phyloP scores from a whole-genome alignment of 2,113 vertebrate genomes.

The Hippopotamus amphibius region DNA sequence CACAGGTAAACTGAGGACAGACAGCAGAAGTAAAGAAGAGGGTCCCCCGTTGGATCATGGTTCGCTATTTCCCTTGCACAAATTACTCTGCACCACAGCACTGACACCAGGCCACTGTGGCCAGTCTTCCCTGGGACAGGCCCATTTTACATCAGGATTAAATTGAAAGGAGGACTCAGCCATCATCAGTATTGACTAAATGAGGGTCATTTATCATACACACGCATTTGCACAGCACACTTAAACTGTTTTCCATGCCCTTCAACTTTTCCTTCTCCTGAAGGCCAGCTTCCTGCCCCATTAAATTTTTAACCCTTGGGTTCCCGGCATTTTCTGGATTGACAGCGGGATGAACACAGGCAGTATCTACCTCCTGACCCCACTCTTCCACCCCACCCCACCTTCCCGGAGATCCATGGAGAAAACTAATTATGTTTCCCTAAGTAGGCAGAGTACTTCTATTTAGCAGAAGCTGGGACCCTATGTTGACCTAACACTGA shows the following conservation, averaged over 20 bases:
- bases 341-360: background rate
- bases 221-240: slow-evolving; percentile 20
- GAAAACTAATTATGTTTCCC: slow-evolving; percentile 87
- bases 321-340: slow-evolving; percentile 9
- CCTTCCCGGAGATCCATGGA: slow-evolving; percentile 75
- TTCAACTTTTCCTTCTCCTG: slow-evolving; percentile 66
- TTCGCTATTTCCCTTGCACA: background rate
- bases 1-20: background rate
- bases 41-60: background rate
- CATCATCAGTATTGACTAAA: background rate
- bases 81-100: rapidly evolving
- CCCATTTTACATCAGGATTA: slow-evolving; percentile 13
- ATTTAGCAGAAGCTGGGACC: slow-evolving; percentile 89
- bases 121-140: background rate
- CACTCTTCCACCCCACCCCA: background rate
- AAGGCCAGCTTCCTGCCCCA: slow-evolving; percentile 59
- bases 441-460: slow-evolving; percentile 88
- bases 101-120: rapidly evolving
- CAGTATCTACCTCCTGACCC: background rate
- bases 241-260: slow-evolving; percentile 36
- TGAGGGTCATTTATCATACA: slow-evolving; percentile 69
- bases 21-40: rapidly evolving
- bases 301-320: slow-evolving; percentile 72
- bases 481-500: slow-evolving; percentile 90
- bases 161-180: background rate